Percentiles rank a stretch among this genome's conserved stretches.
phyloP scores from a whole-genome alignment of 2,888 invertebrate genomes.

The Pterostichus niger region DNA sequence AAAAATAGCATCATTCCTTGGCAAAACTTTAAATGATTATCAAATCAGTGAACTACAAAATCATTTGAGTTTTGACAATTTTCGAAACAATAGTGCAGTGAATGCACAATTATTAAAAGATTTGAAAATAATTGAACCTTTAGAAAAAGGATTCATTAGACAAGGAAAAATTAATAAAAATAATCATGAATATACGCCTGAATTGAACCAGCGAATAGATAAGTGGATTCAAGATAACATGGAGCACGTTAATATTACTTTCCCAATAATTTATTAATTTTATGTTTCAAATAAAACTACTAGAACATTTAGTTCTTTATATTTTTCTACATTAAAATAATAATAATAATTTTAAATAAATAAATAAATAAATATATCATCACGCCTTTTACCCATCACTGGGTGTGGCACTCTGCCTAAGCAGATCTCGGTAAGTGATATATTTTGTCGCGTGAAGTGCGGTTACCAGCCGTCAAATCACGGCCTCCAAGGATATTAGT shows the following conservation, averaged over 20 bases:
- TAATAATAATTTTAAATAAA: no score
- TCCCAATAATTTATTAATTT: constrained; percentile 75
- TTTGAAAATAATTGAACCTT: constrained; percentile 80
- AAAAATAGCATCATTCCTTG: constrained; percentile 82
- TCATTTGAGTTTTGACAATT: constrained; percentile 89
- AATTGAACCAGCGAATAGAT: constrained; percentile 83
- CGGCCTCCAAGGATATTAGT: no score
- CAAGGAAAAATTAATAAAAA: constrained; percentile 85
- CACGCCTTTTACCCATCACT: no score
- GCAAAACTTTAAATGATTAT: constrained; percentile 79
- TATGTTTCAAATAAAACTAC: no score
- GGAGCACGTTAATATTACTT: constrained; percentile 80
- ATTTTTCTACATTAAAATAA: no score
- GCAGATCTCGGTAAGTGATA: no score
- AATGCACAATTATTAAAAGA: constrained; percentile 84
- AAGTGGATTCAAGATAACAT: constrained; percentile 85
- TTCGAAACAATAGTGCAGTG: constrained; percentile 89
- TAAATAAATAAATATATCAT: no score
- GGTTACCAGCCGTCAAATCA: no score
- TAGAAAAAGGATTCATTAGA: constrained; percentile 83
- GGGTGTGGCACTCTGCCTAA: no score
- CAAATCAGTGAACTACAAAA: constrained; percentile 82
- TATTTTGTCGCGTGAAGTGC: no score
- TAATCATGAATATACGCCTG: constrained; percentile 85
- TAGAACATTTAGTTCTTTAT: no score